Evolutionary conservation across 2,113 vertebrate species (phyloP).

Genomic region (Triplophysa rosa): DNA sequence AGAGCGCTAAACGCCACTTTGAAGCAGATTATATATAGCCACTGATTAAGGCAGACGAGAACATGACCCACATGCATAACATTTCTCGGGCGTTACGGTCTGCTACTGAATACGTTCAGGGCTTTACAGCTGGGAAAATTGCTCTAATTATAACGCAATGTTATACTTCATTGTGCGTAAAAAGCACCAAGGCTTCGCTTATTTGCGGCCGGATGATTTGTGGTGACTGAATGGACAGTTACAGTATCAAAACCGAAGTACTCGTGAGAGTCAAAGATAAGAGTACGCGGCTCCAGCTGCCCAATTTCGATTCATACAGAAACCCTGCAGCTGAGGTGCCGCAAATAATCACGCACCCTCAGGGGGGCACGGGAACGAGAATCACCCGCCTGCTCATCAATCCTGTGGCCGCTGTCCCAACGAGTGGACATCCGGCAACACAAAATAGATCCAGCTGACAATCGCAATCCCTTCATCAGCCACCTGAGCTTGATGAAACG

Average conservation of each 20-base stretch:
- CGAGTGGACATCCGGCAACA: slow-evolving; percentile 48
- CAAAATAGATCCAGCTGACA: slow-evolving; percentile 50
- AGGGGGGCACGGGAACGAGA: slow-evolving; percentile 43
- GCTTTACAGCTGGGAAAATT: slow-evolving; percentile 74
- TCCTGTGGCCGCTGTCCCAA: slow-evolving; percentile 58
- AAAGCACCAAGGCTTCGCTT: slow-evolving; percentile 69
- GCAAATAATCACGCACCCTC: no score
- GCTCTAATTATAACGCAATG: slow-evolving; percentile 71
- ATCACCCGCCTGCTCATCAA: slow-evolving; percentile 62
- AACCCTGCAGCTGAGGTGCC: slow-evolving; percentile 30
- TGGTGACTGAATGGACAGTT: slow-evolving; percentile 34
- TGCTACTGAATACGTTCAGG: slow-evolving; percentile 70
- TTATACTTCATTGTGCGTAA: slow-evolving; percentile 66
- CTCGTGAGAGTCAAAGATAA: background rate
- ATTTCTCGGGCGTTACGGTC: slow-evolving; percentile 68
- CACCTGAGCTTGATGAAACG: slow-evolving; percentile 74
- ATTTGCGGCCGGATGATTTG: slow-evolving; percentile 64
- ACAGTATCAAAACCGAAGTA: background rate
- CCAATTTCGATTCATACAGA: slow-evolving; percentile 21
- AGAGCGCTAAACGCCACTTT: slow-evolving; percentile 68
- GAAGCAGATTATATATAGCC: slow-evolving; percentile 80
- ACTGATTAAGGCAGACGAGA: slow-evolving; percentile 80
- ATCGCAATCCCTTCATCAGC: slow-evolving; percentile 69
- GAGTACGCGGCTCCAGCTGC: slow-evolving; percentile 24
- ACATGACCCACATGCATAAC: slow-evolving; percentile 82